phyloP scores from a whole-genome alignment of 1,140 invertebrate species.

The Tetraneura akinire region DNA sequence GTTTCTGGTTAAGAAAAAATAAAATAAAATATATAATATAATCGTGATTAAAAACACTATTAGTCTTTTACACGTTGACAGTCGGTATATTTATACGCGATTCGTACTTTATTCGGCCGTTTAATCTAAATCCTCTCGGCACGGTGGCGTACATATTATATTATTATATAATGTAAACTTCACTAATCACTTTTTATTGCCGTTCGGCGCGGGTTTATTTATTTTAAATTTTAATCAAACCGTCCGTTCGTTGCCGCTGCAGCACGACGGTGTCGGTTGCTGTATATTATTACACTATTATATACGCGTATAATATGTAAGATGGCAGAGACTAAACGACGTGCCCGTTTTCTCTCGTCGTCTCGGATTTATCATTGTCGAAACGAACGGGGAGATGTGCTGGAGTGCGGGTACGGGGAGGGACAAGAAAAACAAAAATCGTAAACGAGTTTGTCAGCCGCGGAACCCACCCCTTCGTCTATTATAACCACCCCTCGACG shows the following conservation, averaged over 20 bases:
- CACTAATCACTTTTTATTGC: conserved; percentile 39
- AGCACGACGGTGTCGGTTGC: not conserved
- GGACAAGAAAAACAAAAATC: conserved; percentile 25
- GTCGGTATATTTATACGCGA: too few species aligned
- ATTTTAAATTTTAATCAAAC: conserved; percentile 48
- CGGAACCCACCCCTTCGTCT: too few species aligned
- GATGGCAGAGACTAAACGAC: conserved; percentile 28
- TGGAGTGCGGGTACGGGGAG: too few species aligned
- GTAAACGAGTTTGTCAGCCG: conserved; percentile 26
- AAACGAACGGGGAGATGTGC: conserved; percentile 10
- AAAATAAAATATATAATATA: too few species aligned
- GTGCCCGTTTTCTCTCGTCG: conserved; percentile 6
- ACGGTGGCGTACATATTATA: not conserved
- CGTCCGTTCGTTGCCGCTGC: not conserved
- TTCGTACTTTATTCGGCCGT: not conserved
- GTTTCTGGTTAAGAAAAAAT: not conserved
- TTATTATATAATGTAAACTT: conserved; percentile 38
- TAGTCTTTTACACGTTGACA: too few species aligned
- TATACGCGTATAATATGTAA: not conserved
- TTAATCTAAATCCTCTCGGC: conserved; percentile 18
- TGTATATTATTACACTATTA: not conserved
- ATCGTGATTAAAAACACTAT: not conserved
- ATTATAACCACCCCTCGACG: not conserved
- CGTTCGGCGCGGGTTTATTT: conserved; percentile 7
- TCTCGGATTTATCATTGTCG: conserved; percentile 40